Base-by-base conservation (phyloP, 2,888 invertebrate species). In the Clepsis dumicolana region DNA sequence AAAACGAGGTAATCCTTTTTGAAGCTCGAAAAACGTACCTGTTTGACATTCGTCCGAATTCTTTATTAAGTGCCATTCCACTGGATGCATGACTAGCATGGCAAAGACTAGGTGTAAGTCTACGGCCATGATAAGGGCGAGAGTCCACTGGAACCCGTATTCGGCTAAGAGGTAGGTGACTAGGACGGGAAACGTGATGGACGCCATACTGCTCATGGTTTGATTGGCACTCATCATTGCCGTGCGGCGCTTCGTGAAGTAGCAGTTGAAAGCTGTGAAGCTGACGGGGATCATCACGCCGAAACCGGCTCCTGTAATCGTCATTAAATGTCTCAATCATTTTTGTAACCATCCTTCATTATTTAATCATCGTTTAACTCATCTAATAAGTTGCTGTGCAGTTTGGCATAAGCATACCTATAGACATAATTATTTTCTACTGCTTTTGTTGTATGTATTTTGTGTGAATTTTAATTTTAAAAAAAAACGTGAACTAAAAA, bases 181-280 rank as follows among this genome's bases (percentile, higher is more conserved):
- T 1, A 95, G 79, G 65, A 95, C 93, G 0, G 97, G 97, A 80
- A 95, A 96, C 0, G 95, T 91, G 78, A 97, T 97, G 7, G 95
- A 94, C 0, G 95, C 95, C 50, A 96, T 81, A 8, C 96, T 96
- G 75, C 96, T 95, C 72, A 96, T 86, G 0, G 96, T 94, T 83
- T 97, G 97, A n/a, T 96, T 95, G 12, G 95, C 94, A 66, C 96
- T 95, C 96, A 96, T 97, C 92, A 96, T 95, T 63, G 96, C 93
- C 0, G 96, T 95, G 5, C 96, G 93, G 77, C 94, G 95, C 76
- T 95, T 94, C 0, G 95, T 94, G 77, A 97, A 97, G 77, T 96
- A 97, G 71, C 95, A 94, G 77, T 97, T 97, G 76, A 97, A 96
- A 5, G 96, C 95, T 1, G 96, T 96, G 74, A 96, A 96, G 54